phyloP scores from a whole-genome alignment of 2,888 invertebrate genomes.

The Agonum fuliginosum region DNA sequence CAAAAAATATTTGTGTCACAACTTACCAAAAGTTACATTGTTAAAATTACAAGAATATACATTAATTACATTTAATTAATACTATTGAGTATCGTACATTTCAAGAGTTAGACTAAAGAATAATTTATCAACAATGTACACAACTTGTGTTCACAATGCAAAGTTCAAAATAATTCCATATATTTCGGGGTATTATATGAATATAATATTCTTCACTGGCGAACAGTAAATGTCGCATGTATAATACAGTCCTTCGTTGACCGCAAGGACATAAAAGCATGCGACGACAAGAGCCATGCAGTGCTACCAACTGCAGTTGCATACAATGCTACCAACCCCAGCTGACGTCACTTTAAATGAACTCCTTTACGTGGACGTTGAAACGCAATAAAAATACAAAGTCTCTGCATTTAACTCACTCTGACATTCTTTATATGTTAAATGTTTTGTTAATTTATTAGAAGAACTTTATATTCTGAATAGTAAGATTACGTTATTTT shows the following conservation, averaged over 20 bases:
- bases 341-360: conserved; percentile 21
- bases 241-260: conserved; percentile 20
- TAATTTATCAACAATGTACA: neutral
- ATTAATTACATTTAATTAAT: no score
- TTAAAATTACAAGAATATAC: no score
- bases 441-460: conserved; percentile 22
- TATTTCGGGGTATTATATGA: neutral
- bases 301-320: neutral
- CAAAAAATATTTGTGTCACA: no score
- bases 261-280: conserved; percentile 6
- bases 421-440: neutral
- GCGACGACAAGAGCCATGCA: neutral
- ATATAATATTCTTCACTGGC: neutral
- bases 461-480: conserved; percentile 5
- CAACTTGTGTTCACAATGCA: neutral
- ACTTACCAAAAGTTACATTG: no score
- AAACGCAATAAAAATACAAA: conserved; percentile 24
- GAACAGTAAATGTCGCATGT: conserved; percentile 8
- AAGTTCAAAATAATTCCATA: conserved; percentile 1
- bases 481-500: neutral
- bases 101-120: no score
- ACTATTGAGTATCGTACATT: no score
- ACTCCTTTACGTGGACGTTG: conserved; percentile 11
- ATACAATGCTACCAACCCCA: neutral
- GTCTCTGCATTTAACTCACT: neutral